Percentiles rank a stretch among this genome's conserved stretches.
These are phyloP conservation scores for Lophotriccus pileatus DNA, from an alignment of 2,797 vertebrate genomes.

Conservation along the genomic window DNA sequence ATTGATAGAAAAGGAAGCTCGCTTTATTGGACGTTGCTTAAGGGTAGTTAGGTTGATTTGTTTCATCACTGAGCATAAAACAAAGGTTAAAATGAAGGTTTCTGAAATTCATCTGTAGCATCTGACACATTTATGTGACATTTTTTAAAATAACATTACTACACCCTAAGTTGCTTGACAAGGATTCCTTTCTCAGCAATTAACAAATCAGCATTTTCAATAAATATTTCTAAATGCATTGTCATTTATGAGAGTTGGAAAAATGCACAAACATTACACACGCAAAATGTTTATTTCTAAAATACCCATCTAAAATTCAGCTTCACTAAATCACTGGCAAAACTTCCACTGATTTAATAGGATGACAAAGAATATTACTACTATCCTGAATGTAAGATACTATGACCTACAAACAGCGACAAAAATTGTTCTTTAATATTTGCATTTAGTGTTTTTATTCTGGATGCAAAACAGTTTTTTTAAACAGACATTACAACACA, in stretches of 20 bases:
- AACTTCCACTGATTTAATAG: background rate
- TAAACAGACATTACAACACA: background rate
- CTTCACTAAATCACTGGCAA: background rate
- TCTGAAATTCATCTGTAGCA: background rate
- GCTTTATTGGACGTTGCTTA: constrained; percentile 90
- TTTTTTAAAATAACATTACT: background rate
- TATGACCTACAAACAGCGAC: background rate
- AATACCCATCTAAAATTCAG: background rate
- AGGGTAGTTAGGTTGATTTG: constrained; percentile 92
- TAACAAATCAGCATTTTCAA: background rate
- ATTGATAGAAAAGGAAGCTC: constrained; percentile 90
- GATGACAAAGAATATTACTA: background rate
- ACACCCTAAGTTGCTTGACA: background rate
- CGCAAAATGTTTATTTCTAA: background rate
- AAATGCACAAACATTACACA: background rate
- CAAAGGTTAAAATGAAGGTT: constrained; percentile 1
- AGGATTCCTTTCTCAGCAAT: background rate
- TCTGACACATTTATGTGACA: background rate
- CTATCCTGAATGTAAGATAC: background rate
- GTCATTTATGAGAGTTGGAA: background rate
- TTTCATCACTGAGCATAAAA: constrained; percentile 86
- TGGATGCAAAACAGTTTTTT: background rate
- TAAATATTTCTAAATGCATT: background rate
- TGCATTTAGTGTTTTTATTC: background rate
- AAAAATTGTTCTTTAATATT: background rate